Percentiles rank a stretch among this genome's conserved stretches.
phyloP scores from a whole-genome alignment of 2,113 vertebrate genomes.

The Lethenteron camtschaticum region DNA sequence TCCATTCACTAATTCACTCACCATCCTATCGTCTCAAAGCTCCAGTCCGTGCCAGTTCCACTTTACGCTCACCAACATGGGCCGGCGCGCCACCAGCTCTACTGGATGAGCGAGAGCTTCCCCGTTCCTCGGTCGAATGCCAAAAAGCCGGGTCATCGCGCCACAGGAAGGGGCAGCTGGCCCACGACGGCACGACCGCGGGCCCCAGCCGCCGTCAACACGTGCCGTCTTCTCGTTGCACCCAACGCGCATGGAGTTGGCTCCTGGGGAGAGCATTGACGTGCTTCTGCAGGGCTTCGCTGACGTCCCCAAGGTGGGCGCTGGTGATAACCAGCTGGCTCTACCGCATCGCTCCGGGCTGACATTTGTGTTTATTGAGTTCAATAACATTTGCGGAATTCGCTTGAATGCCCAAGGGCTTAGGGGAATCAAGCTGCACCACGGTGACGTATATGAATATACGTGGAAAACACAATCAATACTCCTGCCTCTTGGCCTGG shows the following conservation, averaged over 20 bases:
- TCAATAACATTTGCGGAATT: too few relatives aligned
- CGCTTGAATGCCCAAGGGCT: too few relatives aligned
- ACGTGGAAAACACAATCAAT: too few relatives aligned
- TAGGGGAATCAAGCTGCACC: too few relatives aligned
- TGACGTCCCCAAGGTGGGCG: slow-evolving; percentile 25
- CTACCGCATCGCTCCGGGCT: too few relatives aligned
- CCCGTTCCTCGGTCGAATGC: not conserved
- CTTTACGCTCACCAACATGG: slow-evolving; percentile 45
- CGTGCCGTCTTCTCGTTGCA: slow-evolving; percentile 26
- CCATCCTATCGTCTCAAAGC: slow-evolving; percentile 18
- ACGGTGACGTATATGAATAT: too few relatives aligned
- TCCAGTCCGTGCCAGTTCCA: slow-evolving; percentile 20
- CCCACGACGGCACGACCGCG: not conserved
- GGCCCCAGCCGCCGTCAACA: slow-evolving; percentile 10
- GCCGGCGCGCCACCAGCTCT: slow-evolving; percentile 30
- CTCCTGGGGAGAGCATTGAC: slow-evolving; percentile 27
- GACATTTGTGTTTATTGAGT: too few relatives aligned
- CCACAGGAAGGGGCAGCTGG: slow-evolving; percentile 7
- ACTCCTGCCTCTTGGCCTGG: too few relatives aligned
- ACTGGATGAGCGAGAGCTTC: slow-evolving; percentile 31
- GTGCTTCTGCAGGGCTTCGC: slow-evolving; percentile 36
- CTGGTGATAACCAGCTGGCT: too few relatives aligned
- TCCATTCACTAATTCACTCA: not conserved
- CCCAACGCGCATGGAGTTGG: slow-evolving; percentile 27
- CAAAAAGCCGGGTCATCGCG: too few relatives aligned